A percentile compares a stretch with the other conserved stretches of the same genome.
These are phyloP conservation scores for Diachasmimorpha longicaudata DNA, from an alignment of 1,140 invertebrate genomes.

Conservation along the genomic window DNA sequence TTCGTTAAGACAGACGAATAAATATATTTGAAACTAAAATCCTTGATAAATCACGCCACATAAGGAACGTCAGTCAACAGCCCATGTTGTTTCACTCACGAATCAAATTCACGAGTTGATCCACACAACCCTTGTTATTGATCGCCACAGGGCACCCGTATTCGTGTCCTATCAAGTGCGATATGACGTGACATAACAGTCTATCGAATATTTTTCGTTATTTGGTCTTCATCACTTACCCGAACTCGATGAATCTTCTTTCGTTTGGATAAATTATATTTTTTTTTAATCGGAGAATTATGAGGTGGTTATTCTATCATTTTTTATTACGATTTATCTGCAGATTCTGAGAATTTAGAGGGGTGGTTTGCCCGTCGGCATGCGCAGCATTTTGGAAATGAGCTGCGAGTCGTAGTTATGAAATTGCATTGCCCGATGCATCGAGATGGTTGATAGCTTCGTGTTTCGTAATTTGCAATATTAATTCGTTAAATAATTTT, in stretches of 20 bases:
- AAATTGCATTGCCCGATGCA: too few relatives aligned
- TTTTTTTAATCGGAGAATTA: not conserved
- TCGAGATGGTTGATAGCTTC: too few relatives aligned
- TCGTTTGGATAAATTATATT: not conserved
- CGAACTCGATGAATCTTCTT: not conserved
- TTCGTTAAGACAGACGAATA: constrained; percentile 25
- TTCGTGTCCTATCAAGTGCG: not conserved
- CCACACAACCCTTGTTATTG: not conserved
- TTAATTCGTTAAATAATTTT: too few relatives aligned
- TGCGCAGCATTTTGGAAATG: too few relatives aligned
- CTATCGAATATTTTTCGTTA: not conserved
- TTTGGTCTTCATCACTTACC: not conserved
- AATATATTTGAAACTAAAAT: constrained; percentile 17
- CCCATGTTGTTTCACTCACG: not conserved
- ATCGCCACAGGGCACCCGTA: not conserved
- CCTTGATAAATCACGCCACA: constrained; percentile 25
- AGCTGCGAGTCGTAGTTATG: too few relatives aligned
- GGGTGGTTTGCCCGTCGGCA: too few relatives aligned
- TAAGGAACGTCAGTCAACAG: constrained; percentile 20
- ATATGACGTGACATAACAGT: not conserved
- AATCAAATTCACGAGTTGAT: not conserved
- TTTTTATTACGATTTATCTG: not conserved
- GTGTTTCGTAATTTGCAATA: too few relatives aligned
- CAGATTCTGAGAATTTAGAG: too few relatives aligned
- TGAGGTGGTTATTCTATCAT: not conserved